Conservation (phyloP, 2,888 invertebrate species). For the Stenurella melanura region DNA sequence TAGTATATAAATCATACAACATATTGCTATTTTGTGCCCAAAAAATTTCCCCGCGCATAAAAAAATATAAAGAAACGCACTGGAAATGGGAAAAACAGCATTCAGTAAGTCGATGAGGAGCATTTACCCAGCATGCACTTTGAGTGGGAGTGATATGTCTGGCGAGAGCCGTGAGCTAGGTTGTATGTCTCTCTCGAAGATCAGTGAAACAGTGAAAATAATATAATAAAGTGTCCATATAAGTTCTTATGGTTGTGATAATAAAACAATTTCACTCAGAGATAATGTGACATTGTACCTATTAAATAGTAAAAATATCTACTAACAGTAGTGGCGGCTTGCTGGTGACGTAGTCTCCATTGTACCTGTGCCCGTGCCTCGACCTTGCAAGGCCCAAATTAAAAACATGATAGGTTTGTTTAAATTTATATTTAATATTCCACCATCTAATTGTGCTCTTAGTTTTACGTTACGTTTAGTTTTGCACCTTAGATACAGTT, state of each 20-base stretch:
- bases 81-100: constrained; percentile 46
- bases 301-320: constrained; percentile 42
- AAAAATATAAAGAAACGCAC: constrained; percentile 10
- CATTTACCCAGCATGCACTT: constrained; percentile 71
- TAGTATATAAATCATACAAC: not conserved
- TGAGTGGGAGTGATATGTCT: constrained; percentile 73
- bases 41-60: constrained; percentile 42
- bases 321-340: constrained; percentile 65
- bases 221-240: constrained; percentile 43
- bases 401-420: constrained; percentile 69
- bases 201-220: constrained; percentile 52
- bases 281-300: constrained; percentile 61
- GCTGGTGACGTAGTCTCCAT: constrained; percentile 74
- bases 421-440: constrained; percentile 40
- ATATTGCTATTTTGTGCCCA: not conserved
- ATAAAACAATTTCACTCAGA: constrained; percentile 57
- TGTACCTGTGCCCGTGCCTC: constrained; percentile 71
- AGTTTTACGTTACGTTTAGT: constrained; percentile 41
- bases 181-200: constrained; percentile 61
- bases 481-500: constrained; percentile 29
- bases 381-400: constrained; percentile 65
- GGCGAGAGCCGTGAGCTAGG: constrained; percentile 64
- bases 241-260: constrained; percentile 43
- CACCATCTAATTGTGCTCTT: constrained; percentile 32
- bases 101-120: constrained; percentile 61